These are phyloP conservation scores for Sphaeramia orbicularis DNA, from an alignment of 2,797 vertebrate species.

Conservation along the genomic window DNA sequence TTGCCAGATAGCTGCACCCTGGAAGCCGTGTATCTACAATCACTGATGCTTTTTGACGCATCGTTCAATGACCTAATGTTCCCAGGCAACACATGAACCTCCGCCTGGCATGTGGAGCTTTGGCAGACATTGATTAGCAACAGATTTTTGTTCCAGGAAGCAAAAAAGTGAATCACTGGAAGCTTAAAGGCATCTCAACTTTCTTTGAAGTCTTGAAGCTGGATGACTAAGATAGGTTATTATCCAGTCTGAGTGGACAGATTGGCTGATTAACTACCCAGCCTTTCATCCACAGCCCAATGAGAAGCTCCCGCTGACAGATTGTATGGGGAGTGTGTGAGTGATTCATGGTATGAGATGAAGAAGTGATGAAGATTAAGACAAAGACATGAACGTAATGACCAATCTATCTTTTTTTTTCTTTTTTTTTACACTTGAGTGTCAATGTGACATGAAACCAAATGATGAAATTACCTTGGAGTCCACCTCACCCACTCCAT, in stretches of 20 bases:
- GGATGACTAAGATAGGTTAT: constrained; percentile 15
- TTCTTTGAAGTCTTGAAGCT: constrained; percentile 22
- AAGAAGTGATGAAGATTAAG: constrained; percentile 25
- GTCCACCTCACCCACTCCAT: constrained; percentile 76
- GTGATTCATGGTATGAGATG: constrained; percentile 42
- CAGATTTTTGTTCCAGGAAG: constrained; percentile 30
- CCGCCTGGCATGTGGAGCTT: constrained; percentile 18
- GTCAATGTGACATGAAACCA: constrained; percentile 46
- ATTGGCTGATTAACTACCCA: constrained; percentile 46
- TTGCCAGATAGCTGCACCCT: constrained; percentile 5
- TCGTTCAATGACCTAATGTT: constrained; percentile 42
- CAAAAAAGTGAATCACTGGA: constrained; percentile 40
- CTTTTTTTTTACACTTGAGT: neutral
- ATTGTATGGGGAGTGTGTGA: constrained; percentile 3
- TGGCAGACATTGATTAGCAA: constrained; percentile 36
- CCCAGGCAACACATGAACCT: constrained; percentile 42
- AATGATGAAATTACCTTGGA: constrained; percentile 73
- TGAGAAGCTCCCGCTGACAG: constrained; percentile 32
- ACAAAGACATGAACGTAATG: constrained; percentile 12
- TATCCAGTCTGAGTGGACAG: constrained; percentile 40
- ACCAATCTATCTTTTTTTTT: neutral
- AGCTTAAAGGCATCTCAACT: constrained; percentile 20
- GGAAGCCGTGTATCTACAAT: constrained; percentile 3
- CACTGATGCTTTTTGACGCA: constrained; percentile 40
- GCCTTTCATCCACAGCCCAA: constrained; percentile 27